Conservation (phyloP, 2,888 invertebrate genomes). For the Synergus itoensis region DNA sequence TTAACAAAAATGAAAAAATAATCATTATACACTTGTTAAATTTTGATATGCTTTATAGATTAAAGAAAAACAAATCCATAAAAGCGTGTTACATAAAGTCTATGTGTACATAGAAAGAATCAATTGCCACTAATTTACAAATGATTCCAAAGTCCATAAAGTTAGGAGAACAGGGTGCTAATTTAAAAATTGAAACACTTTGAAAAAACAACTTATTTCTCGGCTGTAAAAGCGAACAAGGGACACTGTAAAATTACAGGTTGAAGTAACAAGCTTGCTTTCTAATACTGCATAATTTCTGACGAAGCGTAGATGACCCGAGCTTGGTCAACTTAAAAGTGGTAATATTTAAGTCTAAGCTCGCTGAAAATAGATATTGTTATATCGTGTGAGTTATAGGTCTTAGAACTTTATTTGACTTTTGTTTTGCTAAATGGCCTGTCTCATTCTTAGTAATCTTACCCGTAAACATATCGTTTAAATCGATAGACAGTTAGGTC, state of each 20-base stretch:
- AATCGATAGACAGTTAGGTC: conserved; percentile 28
- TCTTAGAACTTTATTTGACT: conserved; percentile 11
- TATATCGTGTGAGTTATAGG: conserved; percentile 6
- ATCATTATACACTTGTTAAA: too few relatives aligned
- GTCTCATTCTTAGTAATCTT: neutral
- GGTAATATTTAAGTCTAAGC: neutral
- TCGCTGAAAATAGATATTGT: neutral
- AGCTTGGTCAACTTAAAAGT: neutral
- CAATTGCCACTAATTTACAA: neutral
- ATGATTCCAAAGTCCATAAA: neutral
- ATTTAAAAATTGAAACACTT: neutral
- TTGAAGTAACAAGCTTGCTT: neutral
- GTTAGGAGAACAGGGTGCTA: neutral
- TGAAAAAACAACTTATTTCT: neutral
- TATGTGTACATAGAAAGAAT: neutral
- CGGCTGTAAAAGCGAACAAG: neutral
- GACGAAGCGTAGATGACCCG: conserved; percentile 15
- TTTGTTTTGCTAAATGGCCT: conserved; percentile 4
- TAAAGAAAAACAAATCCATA: neutral
- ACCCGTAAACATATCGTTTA: conserved; percentile 25
- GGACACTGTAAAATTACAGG: neutral
- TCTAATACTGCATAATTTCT: conserved; percentile 11
- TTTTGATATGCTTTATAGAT: too few relatives aligned
- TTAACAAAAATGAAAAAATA: too few relatives aligned
- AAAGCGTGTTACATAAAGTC: neutral